Base-by-base conservation (phyloP, 2,797 vertebrate genomes). In the Pelodytes ibericus region DNA sequence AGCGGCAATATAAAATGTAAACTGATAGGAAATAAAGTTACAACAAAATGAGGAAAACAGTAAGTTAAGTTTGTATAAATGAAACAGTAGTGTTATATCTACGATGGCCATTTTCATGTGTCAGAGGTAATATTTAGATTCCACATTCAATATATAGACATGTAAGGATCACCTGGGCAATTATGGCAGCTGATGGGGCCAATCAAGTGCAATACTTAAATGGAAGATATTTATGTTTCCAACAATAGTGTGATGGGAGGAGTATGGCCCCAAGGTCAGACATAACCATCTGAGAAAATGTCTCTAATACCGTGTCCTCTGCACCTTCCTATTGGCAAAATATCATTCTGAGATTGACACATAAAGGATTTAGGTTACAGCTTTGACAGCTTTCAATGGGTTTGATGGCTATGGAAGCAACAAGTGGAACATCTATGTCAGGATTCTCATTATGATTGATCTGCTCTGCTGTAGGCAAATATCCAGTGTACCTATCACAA, bases 291-390 rank as follows among this genome's bases (percentile, higher is more conserved):
- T 56, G 51, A 74, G 53, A 24, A 66, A 75, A 68, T 33, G 22
- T 59, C 47, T 29, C 61, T 77, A 71, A 71, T 71, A 60, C 67
- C 13, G 11, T 77, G 53, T 71, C 75, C 58, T 49, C 33, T 29
- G 18, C 24, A 59, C 69, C 51, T 71, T 44, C 75, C 68, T 70
- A 36, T 72, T 77, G 75, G 75, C 68, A 65, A 72, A 72, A 72
- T 70, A 41, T 63, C 66, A 24, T 70, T 61, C 58, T 33, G 49
- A 15, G 31, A 36, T 39, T 70, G 74, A 76, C 66, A 70, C 18
- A 59, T 70, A 2, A 53, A 18, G 29, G 74, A 11, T 25, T 76
- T 62, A 62, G 15, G 58, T 76, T 76, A 70, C 67, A 64, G 18
- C 67, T 47, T 7, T 62, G 74, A 76, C 67, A 71, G 58, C 22